Base-by-base conservation (phyloP, 1,140 invertebrate species). In the Liolophura sinensis region DNA sequence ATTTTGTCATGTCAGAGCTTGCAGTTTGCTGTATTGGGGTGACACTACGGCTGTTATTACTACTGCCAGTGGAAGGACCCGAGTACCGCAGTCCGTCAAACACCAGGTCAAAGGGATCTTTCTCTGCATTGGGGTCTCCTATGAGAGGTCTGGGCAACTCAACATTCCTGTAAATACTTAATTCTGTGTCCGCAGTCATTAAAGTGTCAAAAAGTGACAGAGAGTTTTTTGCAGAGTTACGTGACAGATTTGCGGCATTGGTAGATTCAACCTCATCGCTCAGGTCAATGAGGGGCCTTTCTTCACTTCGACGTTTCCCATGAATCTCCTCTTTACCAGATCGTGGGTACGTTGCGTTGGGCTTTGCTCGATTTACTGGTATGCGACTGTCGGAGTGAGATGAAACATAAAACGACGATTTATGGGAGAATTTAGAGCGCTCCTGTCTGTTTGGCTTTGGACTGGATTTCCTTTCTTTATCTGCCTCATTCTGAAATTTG, bases 251-350 rank as follows among this genome's bases (percentile, higher is more conserved):
- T 50, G 46, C 54, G 52, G 25, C 48, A 67, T 69, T 61, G 48
- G 50, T 20, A 20, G 60, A 61, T 50, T 66, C 63, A 9, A 60
- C 24, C 57, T 81, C 80, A 58, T 82, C 80, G 69, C 74, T 79
- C 15, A 85, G 72, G 68, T 85, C 84, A 60, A 85, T 85, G 5
- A 85, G 62, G n/a, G 80, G 74, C 55, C 73, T 78, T 57, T 84
- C 82, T 47, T 72, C 68, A 18, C 51, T 54, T 54, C n/a, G n/a
- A n/a, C n/a, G n/a, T 54, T 54, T 54, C 51, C n/a, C 51, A 54
- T n/a, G 24, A 24, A 24, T 12, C 3, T n/a, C n/a, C 51, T 54
- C 51, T 27, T 15, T 24, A 5, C 4, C 9, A 9, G 22, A 4
- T 59, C 27, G 18, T 59, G 22, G n/a, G 18, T 59, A n/a, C 31